Evolutionary conservation across 2,888 invertebrate species (phyloP).

Genomic region (Emesis russula): DNA sequence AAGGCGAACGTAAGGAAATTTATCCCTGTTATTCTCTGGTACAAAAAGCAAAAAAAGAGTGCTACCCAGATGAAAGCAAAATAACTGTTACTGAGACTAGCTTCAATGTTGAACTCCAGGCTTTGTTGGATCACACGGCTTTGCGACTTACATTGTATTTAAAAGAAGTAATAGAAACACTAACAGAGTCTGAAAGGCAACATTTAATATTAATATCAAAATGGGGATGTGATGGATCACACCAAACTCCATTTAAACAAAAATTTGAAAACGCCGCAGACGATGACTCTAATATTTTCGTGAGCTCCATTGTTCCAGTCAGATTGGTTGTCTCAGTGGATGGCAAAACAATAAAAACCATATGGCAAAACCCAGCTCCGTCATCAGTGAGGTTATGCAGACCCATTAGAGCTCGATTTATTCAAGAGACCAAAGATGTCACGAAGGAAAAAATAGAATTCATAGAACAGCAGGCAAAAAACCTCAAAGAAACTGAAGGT

Average conservation of each 20-base stretch:
- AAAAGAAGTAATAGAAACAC: too few species aligned
- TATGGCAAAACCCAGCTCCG: not conserved
- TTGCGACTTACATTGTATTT: too few species aligned
- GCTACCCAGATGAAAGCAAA: not conserved
- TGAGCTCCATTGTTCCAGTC: not conserved
- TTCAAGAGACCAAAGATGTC: not conserved
- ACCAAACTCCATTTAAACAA: too few species aligned
- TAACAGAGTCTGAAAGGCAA: constrained; percentile 19
- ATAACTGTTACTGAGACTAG: constrained; percentile 36
- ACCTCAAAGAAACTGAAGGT: constrained; percentile 6
- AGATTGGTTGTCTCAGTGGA: not conserved
- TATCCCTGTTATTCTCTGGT: constrained; percentile 34
- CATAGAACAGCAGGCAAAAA: constrained; percentile 21
- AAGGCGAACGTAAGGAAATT: not conserved
- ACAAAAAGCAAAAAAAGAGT: not conserved
- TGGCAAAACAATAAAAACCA: not conserved
- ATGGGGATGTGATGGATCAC: too few species aligned
- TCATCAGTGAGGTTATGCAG: not conserved
- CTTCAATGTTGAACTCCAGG: too few species aligned
- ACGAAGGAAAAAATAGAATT: constrained; percentile 26
- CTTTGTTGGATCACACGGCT: too few species aligned
- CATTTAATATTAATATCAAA: too few species aligned
- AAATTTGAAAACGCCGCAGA: too few species aligned
- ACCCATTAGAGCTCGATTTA: constrained; percentile 16
- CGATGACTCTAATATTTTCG: too few species aligned